These are phyloP conservation scores for Gallinago media DNA, from an alignment of 2,113 vertebrate species.

Conservation along the genomic window DNA sequence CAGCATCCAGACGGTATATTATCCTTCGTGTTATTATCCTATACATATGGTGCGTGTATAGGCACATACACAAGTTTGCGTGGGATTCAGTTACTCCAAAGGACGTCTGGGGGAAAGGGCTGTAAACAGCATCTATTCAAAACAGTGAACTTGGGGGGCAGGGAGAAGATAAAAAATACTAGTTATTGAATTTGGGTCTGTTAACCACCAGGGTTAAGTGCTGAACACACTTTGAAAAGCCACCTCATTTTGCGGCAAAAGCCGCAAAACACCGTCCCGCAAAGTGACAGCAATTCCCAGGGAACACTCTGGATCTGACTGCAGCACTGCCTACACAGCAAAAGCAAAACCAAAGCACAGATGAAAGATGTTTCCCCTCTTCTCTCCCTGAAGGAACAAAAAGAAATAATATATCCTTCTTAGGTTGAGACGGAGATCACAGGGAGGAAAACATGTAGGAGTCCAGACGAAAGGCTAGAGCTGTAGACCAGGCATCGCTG, in stretches of 20 bases:
- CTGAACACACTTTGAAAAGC: neutral
- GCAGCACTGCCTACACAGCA: neutral
- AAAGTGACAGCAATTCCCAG: conserved; percentile 1
- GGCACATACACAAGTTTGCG: neutral
- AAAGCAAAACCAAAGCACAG: conserved; percentile 37
- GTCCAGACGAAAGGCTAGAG: conserved; percentile 31
- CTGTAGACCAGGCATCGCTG: conserved; percentile 10
- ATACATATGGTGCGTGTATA: neutral
- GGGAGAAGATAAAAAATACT: neutral
- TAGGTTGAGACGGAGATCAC: conserved; percentile 31
- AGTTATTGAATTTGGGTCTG: neutral
- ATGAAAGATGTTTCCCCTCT: conserved; percentile 39
- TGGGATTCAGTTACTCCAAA: neutral
- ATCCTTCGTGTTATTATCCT: neutral
- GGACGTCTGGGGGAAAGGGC: neutral
- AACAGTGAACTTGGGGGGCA: neutral
- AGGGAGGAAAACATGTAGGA: conserved; percentile 46
- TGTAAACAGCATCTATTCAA: neutral
- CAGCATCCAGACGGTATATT: rapidly evolving
- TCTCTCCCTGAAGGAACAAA: neutral
- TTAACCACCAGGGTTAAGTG: neutral
- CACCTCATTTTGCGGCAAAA: neutral
- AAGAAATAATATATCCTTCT: neutral
- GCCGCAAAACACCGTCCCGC: neutral
- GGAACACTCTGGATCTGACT: neutral